Base-by-base conservation (phyloP, 1,140 invertebrate genomes). In the Trachymyrmex septentrionalis region DNA sequence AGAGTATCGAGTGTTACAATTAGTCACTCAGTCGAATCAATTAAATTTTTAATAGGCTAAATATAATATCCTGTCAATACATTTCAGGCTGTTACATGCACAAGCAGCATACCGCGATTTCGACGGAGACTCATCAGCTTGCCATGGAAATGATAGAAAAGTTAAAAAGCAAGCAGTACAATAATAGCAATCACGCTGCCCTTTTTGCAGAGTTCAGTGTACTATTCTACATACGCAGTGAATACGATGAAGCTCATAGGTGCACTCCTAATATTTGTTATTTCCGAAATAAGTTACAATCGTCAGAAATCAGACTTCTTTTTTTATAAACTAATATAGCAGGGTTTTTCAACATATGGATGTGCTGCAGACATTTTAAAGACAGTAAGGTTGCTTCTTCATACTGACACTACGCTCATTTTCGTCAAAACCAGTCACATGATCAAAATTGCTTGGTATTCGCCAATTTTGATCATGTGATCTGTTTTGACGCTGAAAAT, bases 91-190 rank as follows among this genome's bases (percentile, higher is more conserved):
- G 84, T 95, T 99, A 44, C 97, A 98, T 95, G 97, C 97, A 75
- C 97, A 98, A 95, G 97, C 97, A 85, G 96, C 96, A 5, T 98
- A 98, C 92, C 98, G 97, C 93, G 96, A 97, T 89, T 98, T 98
- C 93, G 95, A 96, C 81, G 9, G 92, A 96, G 88, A 98, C 97
- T 6, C 96, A 96, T 91, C 92, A 96, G 69, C 95, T 97, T 87
- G 96, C 97, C 7, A 87, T 96, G 71, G 87, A 95, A 61, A 95
- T 96, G 21, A 94, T 97, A 76, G 93, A 96, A 21, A 93, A 96
- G 90, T 91, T 97, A 61, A 92, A 95, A 67, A 86, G 92, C 44
- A 88, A 92, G 34, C 89, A 93, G 6, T 94, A 96, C 53, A 93
- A 94, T 38, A 90, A 94, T 59, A 95, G 96, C 57, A 97, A 97